Base-by-base conservation (phyloP, 2,888 invertebrate genomes). In the Chloromyia formosa region DNA sequence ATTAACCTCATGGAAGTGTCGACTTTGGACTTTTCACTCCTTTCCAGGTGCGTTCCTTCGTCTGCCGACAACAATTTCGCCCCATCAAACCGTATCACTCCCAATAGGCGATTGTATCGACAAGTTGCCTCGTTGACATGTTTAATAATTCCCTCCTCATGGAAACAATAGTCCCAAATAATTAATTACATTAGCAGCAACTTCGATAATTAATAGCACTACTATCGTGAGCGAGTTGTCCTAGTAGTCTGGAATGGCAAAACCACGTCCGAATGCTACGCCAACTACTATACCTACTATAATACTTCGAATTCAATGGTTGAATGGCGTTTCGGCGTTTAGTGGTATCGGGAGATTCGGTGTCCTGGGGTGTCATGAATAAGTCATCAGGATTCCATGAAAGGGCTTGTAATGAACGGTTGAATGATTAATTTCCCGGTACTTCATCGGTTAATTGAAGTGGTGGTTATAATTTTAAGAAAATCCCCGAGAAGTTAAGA, bases 151-250 rank as follows among this genome's bases (percentile, higher is more conserved):
- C 45, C 35, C 69, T 69, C 40, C 71, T 54, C 68, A 69, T 23
- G 20, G 71, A 71, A 58, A 71, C 71, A 71, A 71, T 71, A 71
- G 71, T 58, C 71, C 27, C 58, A 71, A 71, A 71, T 71, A 71
- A 71, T 58, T 71, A 71, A 71, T 71, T 71, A 58, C 71, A 40
- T 71, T 71, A 56, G 71, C 56, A 40, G 35, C 23, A 58, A 58
- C 40, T 71, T 71, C 42, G 71, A 71, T 71, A 71, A 71, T 71
- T 71, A 71, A 71, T 71, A 71, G 71, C 40, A 56, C 58, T n/a
- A 56, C 35, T 71, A 20, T 42, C 71, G 58, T 40, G 71, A 20
- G 5, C 27, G 49, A 42, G 42, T 35, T 35, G 27, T 35, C 27
- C 27, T 35, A 35, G 27, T 35, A 35, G 27, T 60, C 49, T 42